Conservation (phyloP, 1,140 invertebrate species). For the Lepidurus arcticus region DNA sequence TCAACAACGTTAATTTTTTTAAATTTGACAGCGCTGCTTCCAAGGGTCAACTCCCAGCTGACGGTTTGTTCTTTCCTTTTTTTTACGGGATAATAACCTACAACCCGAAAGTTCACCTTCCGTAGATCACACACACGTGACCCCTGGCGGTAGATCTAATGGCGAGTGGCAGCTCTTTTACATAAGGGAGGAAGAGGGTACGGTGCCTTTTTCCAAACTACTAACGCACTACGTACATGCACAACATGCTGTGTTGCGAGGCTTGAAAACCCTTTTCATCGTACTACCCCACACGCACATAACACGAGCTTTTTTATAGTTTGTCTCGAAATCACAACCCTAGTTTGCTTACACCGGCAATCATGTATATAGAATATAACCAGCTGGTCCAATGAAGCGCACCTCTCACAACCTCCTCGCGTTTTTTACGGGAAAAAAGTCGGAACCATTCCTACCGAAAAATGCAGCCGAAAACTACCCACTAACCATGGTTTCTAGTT, state of each 20-base stretch:
- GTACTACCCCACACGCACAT: neutral
- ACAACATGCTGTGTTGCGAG: neutral
- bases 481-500: no score
- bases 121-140: neutral
- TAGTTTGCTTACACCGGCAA: neutral
- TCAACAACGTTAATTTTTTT: no score
- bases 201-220: neutral
- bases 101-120: no score
- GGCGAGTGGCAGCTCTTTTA: neutral
- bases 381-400: no score
- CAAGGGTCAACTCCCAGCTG: no score
- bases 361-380: neutral
- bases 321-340: neutral
- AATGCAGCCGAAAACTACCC: no score
- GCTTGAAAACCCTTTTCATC: neutral
- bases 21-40: no score
- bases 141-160: neutral
- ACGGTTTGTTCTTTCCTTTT: no score
- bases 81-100: no score
- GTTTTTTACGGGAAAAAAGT: no score
- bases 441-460: no score
- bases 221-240: neutral
- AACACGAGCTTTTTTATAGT: neutral
- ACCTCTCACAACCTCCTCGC: no score
- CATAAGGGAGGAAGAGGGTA: neutral